Conservation (phyloP, 2,797 vertebrate genomes). For the Phrynocephalus forsythii region DNA sequence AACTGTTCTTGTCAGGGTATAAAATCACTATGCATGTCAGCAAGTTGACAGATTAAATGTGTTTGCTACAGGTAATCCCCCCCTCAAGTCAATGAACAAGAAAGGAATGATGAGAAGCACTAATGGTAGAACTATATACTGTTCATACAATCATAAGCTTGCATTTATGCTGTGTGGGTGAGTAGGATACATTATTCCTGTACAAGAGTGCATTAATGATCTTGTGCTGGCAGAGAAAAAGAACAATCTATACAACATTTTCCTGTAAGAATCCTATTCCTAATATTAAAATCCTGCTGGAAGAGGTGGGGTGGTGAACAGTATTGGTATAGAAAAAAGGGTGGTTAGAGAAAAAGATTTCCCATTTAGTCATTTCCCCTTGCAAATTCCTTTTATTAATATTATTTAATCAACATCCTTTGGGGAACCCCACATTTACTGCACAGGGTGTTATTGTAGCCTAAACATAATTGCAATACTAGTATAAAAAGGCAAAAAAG, state of each 20-base stretch:
- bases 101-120: background rate
- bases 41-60: background rate
- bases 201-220: too few species aligned
- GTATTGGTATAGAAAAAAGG: background rate
- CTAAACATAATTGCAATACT: background rate
- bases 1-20: too few species aligned
- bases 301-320: background rate
- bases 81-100: background rate
- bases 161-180: too few species aligned
- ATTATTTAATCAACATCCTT: background rate
- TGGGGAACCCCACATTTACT: background rate
- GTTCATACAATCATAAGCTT: background rate
- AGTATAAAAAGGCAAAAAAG: background rate
- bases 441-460: background rate
- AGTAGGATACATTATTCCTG: too few species aligned
- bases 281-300: background rate
- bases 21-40: background rate
- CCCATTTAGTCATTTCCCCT: background rate
- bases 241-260: background rate
- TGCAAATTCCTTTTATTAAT: background rate
- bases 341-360: background rate
- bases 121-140: background rate
- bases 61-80: background rate
- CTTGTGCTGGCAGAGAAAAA: too few species aligned
- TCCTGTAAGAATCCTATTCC: background rate